Percentiles rank a stretch among this genome's conserved stretches.
Conservation (phyloP, 1,140 invertebrate species). For the Dufourea novaeangliae region DNA sequence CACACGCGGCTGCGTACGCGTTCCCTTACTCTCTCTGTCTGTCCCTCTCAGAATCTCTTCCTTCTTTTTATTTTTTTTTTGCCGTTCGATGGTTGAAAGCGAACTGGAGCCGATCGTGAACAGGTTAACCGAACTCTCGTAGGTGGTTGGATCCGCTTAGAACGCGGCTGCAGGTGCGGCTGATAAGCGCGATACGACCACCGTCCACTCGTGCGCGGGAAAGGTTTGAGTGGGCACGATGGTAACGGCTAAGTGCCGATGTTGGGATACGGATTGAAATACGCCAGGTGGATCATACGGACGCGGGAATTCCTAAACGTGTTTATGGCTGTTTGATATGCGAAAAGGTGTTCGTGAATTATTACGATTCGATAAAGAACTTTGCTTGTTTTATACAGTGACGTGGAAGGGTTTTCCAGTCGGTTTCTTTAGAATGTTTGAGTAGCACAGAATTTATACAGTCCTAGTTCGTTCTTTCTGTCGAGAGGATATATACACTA, state of each 20-base stretch:
- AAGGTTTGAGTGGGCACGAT: constrained; percentile 7
- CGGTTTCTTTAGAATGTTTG: too few species aligned
- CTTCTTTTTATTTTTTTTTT: background rate
- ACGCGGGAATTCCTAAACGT: background rate
- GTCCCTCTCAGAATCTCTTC: background rate
- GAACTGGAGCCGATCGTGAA: constrained; percentile 4
- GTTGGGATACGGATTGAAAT: background rate
- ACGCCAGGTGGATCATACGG: too few species aligned
- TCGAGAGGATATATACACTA: too few species aligned
- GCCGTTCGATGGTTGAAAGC: background rate
- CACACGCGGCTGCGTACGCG: background rate
- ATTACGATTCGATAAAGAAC: background rate
- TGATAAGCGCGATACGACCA: constrained; percentile 40
- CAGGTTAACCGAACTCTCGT: constrained; percentile 30
- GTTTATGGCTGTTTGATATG: background rate
- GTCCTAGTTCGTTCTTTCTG: too few species aligned
- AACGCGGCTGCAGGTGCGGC: constrained; percentile 53
- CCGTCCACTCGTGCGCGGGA: background rate
- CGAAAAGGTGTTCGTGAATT: background rate
- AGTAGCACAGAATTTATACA: too few species aligned
- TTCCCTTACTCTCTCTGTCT: background rate
- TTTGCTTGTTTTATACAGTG: background rate
- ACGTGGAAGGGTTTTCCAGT: background rate
- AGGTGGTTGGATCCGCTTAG: constrained; percentile 35
- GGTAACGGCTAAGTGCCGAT: background rate